Evolutionary conservation across 1,140 invertebrate species (phyloP).

Genomic region (Lucilia sericata): DNA sequence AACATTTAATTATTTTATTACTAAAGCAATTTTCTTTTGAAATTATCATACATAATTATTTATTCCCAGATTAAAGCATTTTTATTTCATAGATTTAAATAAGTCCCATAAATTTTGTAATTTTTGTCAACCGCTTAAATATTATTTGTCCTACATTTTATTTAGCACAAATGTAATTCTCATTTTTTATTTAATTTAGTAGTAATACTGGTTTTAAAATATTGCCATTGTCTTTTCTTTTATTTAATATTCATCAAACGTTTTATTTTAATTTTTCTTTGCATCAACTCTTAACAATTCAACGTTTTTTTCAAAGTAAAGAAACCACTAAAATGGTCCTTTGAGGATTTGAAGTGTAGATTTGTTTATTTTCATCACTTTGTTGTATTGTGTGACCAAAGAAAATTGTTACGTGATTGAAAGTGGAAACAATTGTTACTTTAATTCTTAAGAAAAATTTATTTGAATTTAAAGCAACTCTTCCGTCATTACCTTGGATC

Average conservation of each 20-base stretch:
- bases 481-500: no score
- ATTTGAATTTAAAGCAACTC: no score
- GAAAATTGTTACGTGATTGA: no score
- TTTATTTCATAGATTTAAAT: no score
- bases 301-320: background rate
- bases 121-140: no score
- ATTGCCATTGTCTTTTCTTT: background rate
- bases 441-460: no score
- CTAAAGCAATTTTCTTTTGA: no score
- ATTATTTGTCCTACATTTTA: background rate
- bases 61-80: no score
- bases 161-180: background rate
- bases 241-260: slow-evolving; percentile 23
- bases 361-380: background rate
- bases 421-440: no score
- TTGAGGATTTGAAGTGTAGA: background rate
- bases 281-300: background rate
- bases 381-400: background rate
- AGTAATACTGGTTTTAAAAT: background rate
- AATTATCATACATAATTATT: no score
- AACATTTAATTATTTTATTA: no score
- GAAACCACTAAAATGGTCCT: background rate
- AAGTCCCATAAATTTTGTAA: no score
- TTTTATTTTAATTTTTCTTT: background rate
- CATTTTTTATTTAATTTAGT: background rate